These are phyloP conservation scores for Cybosia mesomella DNA, from an alignment of 2,888 invertebrate genomes.

Conservation along the genomic window DNA sequence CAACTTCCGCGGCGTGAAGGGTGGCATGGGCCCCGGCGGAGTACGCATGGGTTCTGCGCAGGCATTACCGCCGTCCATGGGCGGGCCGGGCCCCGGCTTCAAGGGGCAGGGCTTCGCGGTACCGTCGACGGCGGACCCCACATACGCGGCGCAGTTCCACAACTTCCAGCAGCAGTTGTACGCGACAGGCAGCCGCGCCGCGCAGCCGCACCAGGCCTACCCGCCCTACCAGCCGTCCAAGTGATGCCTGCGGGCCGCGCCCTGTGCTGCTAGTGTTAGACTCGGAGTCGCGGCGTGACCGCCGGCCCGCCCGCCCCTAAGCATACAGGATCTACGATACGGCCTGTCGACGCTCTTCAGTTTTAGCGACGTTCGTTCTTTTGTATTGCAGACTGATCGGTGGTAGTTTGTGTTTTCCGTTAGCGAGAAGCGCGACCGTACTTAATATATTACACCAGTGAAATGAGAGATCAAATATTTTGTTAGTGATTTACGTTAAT, in stretches of 20 bases:
- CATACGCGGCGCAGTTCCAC: constrained; percentile 98
- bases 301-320: constrained; percentile 22
- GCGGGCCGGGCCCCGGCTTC: constrained; percentile 89
- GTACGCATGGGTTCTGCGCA: constrained; percentile 87
- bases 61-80: constrained; percentile 93
- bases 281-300: constrained; percentile 26
- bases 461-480: constrained; percentile 59
- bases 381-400: constrained; percentile 52
- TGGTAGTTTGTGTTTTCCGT: constrained; percentile 49
- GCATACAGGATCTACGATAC: constrained; percentile 7
- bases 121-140: constrained; percentile 95
- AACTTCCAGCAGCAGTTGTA: constrained; percentile 98
- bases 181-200: constrained; percentile 89
- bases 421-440: constrained; percentile 46
- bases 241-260: constrained; percentile 68
- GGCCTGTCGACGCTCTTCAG: constrained; percentile 35
- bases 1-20: constrained; percentile 77
- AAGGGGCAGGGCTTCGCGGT: constrained; percentile 94
- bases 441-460: constrained; percentile 54
- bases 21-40: constrained; percentile 70
- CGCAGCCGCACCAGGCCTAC: constrained; percentile 79
- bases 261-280: constrained; percentile 34
- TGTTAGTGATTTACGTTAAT: constrained; percentile 70
- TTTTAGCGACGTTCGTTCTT: constrained; percentile 46
- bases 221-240: constrained; percentile 83